Percentiles rank a stretch among this genome's conserved stretches.
Conservation (phyloP, 2,113 vertebrate genomes). For the Sciurus niger region DNA sequence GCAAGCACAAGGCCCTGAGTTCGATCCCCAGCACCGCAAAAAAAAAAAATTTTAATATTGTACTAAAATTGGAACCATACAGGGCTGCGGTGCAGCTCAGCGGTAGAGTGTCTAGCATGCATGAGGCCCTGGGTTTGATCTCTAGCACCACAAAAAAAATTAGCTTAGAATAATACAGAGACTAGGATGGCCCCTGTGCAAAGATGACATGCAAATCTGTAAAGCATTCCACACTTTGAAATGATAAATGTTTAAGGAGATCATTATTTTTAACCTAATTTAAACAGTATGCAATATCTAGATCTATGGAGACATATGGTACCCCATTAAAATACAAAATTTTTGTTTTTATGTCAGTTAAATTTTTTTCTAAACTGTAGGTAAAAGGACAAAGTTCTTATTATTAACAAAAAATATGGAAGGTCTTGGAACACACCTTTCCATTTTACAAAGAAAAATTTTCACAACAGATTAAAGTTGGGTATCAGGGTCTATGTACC, state of each 20-base stretch:
- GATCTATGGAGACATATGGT: not conserved
- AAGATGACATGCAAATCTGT: not conserved
- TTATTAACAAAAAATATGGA: not conserved
- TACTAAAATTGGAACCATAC: not conserved
- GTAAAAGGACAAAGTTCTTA: constrained; percentile 52
- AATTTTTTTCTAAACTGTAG: not conserved
- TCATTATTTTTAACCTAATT: not conserved
- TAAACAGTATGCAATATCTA: not conserved
- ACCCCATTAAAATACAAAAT: not conserved
- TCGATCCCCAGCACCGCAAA: no score
- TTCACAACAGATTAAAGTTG: constrained; percentile 8
- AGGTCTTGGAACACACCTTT: rapidly evolving
- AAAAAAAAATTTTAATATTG: not conserved
- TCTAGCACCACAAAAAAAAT: no score
- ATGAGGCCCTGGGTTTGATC: not conserved
- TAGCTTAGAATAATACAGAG: not conserved
- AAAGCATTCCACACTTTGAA: not conserved
- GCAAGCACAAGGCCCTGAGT: no score
- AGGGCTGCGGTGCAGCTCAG: no score
- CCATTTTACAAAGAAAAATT: constrained; percentile 48
- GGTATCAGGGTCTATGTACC: not conserved
- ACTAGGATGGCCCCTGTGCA: not conserved
- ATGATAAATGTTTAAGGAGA: not conserved
- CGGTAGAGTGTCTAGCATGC: not conserved
- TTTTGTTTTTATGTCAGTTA: not conserved